Percentiles rank a stretch among this genome's conserved stretches.
Conservation (phyloP, 2,113 vertebrate genomes). For the Cryptomyrus ogoouensis region DNA sequence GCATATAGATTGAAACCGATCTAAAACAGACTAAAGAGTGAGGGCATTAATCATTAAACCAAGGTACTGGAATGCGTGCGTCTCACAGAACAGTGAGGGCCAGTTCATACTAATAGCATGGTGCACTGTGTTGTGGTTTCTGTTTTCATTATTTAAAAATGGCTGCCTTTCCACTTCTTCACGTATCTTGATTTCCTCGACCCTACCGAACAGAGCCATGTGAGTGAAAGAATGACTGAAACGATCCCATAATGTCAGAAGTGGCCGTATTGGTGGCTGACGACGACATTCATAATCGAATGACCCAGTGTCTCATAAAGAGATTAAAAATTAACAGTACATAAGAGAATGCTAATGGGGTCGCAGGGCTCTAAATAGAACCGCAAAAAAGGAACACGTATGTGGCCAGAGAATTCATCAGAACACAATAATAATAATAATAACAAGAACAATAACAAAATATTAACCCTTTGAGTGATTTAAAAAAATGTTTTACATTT, state of each 20-base stretch:
- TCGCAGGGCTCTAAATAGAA: background rate
- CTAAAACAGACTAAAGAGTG: background rate
- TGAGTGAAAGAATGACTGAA: background rate
- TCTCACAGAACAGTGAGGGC: background rate
- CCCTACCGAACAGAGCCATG: background rate
- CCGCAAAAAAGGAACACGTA: background rate
- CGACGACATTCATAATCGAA: conserved; percentile 16
- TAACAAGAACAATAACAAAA: background rate
- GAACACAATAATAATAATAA: background rate
- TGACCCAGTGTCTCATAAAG: conserved; percentile 5
- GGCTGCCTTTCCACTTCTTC: background rate
- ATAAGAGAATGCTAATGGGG: conserved; percentile 16
- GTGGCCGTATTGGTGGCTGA: background rate
- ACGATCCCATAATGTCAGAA: background rate
- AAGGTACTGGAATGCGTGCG: background rate
- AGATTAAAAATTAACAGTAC: conserved; percentile 24
- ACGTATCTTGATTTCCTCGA: background rate
- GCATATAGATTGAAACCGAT: background rate
- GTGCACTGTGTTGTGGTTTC: background rate
- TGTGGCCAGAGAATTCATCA: background rate
- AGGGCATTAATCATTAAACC: conserved; percentile 4
- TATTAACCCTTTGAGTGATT: background rate
- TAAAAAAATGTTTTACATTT: background rate
- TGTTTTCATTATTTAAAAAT: conserved; percentile 1
- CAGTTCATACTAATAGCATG: background rate